These are phyloP conservation scores for Galemys pyrenaicus DNA, from an alignment of 2,113 vertebrate genomes.

Conservation along the genomic window DNA sequence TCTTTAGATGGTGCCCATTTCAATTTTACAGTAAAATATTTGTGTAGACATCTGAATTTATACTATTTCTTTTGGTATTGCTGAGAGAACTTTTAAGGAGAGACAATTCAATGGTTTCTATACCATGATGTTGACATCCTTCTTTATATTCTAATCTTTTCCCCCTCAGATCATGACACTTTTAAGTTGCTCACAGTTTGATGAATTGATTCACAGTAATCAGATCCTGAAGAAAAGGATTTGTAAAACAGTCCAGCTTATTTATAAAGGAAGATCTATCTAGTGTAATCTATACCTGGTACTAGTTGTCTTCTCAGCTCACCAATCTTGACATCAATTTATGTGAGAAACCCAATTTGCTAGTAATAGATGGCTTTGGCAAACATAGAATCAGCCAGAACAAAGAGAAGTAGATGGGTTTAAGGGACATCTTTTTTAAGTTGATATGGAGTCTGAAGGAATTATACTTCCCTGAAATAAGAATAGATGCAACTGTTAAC, in stretches of 20 bases:
- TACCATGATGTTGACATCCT: not conserved
- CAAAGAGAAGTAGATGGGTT: constrained; percentile 56
- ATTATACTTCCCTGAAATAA: constrained; percentile 14
- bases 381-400: not conserved
- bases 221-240: constrained; percentile 48
- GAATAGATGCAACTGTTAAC: not conserved
- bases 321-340: constrained; percentile 38
- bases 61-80: not conserved
- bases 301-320: constrained; percentile 36
- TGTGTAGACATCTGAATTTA: not conserved
- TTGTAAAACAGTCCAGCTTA: constrained; percentile 30
- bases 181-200: constrained; percentile 21
- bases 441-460: constrained; percentile 37
- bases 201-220: constrained; percentile 56
- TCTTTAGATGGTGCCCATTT: not conserved
- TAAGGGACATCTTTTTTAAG: constrained; percentile 58
- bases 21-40: not conserved
- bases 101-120: not conserved
- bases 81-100: not conserved
- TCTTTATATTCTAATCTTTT: not conserved
- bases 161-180: not conserved
- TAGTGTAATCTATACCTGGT: not conserved
- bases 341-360: constrained; percentile 42
- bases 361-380: constrained; percentile 58
- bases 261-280: constrained; percentile 56